Percentiles rank a stretch among this genome's conserved stretches.
These are phyloP conservation scores for Mesitornis unicolor DNA, from an alignment of 2,113 vertebrate species.

Conservation along the genomic window DNA sequence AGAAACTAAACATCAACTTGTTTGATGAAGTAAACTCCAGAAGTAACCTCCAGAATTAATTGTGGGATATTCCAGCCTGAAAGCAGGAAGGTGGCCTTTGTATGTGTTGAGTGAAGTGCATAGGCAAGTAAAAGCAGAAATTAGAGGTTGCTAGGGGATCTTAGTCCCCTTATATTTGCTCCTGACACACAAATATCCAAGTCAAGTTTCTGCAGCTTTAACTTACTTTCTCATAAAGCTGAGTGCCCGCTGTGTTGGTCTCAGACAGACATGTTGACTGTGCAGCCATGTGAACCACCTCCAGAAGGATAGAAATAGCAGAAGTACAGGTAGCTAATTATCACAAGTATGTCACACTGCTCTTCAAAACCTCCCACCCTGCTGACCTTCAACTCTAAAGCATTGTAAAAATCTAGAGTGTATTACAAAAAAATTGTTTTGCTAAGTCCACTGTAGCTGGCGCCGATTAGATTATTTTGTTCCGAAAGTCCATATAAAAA, in stretches of 20 bases:
- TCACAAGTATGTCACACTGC: not conserved
- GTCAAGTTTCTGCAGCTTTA: not conserved
- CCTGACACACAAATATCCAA: not conserved
- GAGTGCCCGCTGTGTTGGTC: not conserved
- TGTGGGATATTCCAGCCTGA: not conserved
- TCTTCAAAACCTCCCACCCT: not conserved
- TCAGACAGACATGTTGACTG: not conserved
- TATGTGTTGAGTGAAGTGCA: accelerated
- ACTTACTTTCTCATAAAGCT: not conserved
- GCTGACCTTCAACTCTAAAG: not conserved
- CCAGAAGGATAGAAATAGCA: not conserved
- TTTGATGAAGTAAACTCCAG: not conserved
- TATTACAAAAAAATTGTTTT: not conserved
- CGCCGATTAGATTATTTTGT: not conserved
- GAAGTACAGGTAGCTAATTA: not conserved
- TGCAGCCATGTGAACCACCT: not conserved
- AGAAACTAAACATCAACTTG: not conserved
- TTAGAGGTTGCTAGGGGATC: not conserved
- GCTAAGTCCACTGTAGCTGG: not conserved
- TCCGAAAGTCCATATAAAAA: not conserved
- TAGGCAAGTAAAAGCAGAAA: not conserved
- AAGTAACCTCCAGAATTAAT: not conserved
- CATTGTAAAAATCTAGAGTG: not conserved
- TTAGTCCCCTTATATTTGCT: not conserved
- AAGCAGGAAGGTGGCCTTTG: not conserved